Conservation (phyloP, 1,140 invertebrate genomes). For the Lutraria rhynchaena region DNA sequence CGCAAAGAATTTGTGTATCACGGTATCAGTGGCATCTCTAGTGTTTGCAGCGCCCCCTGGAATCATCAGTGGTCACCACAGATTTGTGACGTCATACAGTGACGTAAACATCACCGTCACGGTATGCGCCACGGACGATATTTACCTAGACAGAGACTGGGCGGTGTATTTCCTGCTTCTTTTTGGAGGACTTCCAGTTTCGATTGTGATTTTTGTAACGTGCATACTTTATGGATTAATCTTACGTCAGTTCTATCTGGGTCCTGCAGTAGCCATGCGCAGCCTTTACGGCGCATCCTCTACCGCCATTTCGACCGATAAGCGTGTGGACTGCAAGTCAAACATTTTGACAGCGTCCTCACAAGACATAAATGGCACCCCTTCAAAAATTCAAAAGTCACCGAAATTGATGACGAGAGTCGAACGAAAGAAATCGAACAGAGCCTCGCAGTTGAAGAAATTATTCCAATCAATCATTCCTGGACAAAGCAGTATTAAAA, state of each 20-base stretch:
- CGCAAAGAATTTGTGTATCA: constrained; percentile 40
- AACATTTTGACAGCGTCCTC: not conserved
- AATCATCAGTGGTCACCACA: constrained; percentile 48
- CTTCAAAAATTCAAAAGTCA: not conserved
- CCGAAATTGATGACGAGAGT: not conserved
- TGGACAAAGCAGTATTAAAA: constrained; percentile 14
- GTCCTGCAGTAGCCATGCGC: not conserved
- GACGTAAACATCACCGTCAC: constrained; percentile 50
- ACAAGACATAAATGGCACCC: not conserved
- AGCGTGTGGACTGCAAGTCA: not conserved
- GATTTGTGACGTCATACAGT: constrained; percentile 47
- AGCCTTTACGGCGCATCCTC: constrained; percentile 24
- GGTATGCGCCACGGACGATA: constrained; percentile 51
- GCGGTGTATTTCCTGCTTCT: constrained; percentile 41
- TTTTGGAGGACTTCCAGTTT: constrained; percentile 47
- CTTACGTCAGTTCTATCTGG: constrained; percentile 39
- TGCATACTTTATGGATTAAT: constrained; percentile 44
- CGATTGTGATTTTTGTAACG: constrained; percentile 44
- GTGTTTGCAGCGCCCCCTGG: constrained; percentile 47
- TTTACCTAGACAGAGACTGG: constrained; percentile 41
- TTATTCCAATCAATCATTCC: constrained; percentile 30
- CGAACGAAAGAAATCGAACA: constrained; percentile 6
- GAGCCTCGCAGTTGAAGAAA: constrained; percentile 11
- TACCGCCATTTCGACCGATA: not conserved
- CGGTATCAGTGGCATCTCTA: constrained; percentile 20